phyloP scores from a whole-genome alignment of 1,140 invertebrate genomes.

The Caerostris darwini region DNA sequence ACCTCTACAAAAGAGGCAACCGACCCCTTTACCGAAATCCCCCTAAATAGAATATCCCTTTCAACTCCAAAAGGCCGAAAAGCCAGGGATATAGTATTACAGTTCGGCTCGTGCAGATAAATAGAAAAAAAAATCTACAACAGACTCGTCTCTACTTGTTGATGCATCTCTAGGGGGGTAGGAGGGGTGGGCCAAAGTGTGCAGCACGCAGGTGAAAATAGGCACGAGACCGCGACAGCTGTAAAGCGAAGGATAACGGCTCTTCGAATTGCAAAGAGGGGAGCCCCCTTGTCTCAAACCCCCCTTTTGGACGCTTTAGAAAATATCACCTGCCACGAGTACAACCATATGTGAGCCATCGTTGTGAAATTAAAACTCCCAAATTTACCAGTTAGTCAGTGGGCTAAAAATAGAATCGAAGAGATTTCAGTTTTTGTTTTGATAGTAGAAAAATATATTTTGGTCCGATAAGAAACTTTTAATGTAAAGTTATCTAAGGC shows the following conservation, averaged over 20 bases:
- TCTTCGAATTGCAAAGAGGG: constrained; percentile 49
- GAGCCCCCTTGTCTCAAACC: background rate
- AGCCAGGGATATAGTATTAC: constrained; percentile 40
- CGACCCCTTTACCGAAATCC: background rate
- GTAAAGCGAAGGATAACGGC: constrained; percentile 60
- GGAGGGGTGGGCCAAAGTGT: background rate
- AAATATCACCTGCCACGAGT: constrained; percentile 67
- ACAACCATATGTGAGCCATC: background rate
- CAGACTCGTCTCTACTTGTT: constrained; percentile 33
- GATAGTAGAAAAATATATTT: too few species aligned
- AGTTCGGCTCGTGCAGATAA: constrained; percentile 6
- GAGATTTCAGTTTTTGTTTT: too few species aligned
- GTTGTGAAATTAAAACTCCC: too few species aligned
- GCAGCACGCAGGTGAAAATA: constrained; percentile 68
- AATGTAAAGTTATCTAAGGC: too few species aligned
- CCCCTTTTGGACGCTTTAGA: background rate
- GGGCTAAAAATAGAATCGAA: too few species aligned
- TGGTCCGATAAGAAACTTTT: too few species aligned
- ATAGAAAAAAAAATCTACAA: constrained; percentile 2
- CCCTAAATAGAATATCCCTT: constrained; percentile 16
- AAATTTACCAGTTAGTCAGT: too few species aligned
- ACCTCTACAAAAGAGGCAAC: background rate
- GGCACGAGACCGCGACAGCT: constrained; percentile 64
- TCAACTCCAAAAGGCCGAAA: constrained; percentile 41
- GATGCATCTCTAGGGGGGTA: background rate